phyloP scores from a whole-genome alignment of 1,140 invertebrate genomes.

The Hirudo medicinalis region DNA sequence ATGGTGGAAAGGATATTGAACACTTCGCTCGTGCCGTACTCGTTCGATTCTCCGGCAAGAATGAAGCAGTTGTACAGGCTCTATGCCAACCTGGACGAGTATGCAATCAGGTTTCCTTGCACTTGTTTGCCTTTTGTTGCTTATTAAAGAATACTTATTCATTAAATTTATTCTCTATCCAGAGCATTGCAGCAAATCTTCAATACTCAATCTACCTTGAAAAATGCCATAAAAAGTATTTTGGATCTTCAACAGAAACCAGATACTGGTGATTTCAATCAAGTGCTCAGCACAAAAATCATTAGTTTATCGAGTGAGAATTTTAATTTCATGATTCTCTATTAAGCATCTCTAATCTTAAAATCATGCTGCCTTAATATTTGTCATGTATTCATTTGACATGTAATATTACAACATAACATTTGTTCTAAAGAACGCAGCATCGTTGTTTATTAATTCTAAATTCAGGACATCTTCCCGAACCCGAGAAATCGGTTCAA shows the following conservation, averaged over 20 bases:
- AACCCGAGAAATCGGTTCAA: conserved; percentile 79
- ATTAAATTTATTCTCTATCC: conserved; percentile 25
- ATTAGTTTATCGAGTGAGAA: conserved; percentile 10
- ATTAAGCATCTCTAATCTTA: no score
- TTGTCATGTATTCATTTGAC: no score
- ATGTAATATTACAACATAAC: background rate
- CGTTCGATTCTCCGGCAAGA: conserved; percentile 63
- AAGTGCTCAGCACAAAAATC: conserved; percentile 17
- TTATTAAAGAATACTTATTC: background rate
- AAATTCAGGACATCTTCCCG: conserved; percentile 58
- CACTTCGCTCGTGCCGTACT: conserved; percentile 86
- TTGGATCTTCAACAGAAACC: conserved; percentile 19
- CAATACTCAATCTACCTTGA: conserved; percentile 60
- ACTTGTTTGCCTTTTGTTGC: background rate
- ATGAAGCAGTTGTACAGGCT: conserved; percentile 90
- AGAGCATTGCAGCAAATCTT: conserved; percentile 60
- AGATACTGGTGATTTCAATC: conserved; percentile 14
- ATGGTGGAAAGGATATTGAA: conserved; percentile 87
- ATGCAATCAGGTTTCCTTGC: conserved; percentile 61
- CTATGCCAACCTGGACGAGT: conserved; percentile 79
- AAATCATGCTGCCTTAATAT: no score
- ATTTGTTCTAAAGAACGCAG: background rate
- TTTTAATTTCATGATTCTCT: background rate
- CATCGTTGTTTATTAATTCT: conserved; percentile 16
- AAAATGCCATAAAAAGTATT: conserved; percentile 7